phyloP scores from a whole-genome alignment of 92 coral and sea anemone species.

The Ricordea florida region DNA sequence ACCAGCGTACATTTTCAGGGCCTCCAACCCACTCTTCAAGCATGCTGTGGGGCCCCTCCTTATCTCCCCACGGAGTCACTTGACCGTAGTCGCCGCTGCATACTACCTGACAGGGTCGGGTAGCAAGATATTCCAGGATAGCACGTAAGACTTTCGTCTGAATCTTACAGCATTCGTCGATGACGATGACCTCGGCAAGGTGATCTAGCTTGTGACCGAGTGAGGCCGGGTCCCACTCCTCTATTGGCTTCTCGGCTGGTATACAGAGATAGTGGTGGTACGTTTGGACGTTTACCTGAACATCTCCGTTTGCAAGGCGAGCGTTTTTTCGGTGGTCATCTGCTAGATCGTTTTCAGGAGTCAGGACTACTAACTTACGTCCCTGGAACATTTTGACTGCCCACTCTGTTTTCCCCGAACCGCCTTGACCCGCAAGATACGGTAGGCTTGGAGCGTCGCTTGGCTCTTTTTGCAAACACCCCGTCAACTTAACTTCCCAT shows the following conservation, averaged over 20 bases:
- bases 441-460: constrained; percentile 9
- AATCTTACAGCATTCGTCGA: constrained; percentile 33
- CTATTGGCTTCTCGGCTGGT: constrained; percentile 21
- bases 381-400: constrained; percentile 17
- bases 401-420: no score
- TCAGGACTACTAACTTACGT: constrained; percentile 11
- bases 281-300: constrained; percentile 11
- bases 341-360: constrained; percentile 36
- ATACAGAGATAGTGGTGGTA: constrained; percentile 34
- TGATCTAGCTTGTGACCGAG: constrained; percentile 19
- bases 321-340: constrained; percentile 26
- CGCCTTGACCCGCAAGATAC: no score
- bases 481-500: background rate
- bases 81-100: constrained; percentile 28
- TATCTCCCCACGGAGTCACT: constrained; percentile 47
- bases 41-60: constrained; percentile 40
- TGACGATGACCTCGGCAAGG: constrained; percentile 36
- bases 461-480: background rate
- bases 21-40: constrained; percentile 37
- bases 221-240: constrained; percentile 36
- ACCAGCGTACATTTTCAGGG: constrained; percentile 2
- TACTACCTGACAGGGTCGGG: constrained; percentile 31
- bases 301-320: background rate
- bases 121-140: constrained; percentile 19
- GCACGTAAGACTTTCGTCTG: background rate